Conservation (phyloP, 2,888 invertebrate species). For the Eupithecia subfuscata region DNA sequence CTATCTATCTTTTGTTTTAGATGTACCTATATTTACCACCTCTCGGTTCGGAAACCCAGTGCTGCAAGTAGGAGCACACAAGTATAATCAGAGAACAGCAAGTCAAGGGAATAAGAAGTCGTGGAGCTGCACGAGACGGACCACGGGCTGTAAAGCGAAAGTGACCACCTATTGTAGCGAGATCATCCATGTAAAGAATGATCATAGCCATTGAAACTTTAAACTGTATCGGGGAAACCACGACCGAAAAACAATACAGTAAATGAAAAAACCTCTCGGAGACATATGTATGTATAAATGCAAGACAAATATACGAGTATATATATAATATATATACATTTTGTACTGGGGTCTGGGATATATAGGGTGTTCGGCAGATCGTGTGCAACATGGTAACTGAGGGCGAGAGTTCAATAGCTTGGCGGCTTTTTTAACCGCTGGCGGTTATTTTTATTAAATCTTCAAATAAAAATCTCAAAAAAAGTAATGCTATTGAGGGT, state of each 20-base stretch:
- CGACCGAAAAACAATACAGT: not conserved
- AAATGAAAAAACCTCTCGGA: not conserved
- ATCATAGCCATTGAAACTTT: slow-evolving; percentile 42
- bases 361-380: no score
- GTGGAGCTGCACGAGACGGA: slow-evolving; percentile 48
- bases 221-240: not conserved
- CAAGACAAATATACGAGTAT: no score
- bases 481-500: no score
- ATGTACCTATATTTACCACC: slow-evolving; percentile 39
- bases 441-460: no score
- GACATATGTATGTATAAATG: no score
- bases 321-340: not conserved
- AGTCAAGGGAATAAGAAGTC: slow-evolving; percentile 47
- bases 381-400: no score
- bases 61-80: slow-evolving; percentile 17
- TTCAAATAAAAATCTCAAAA: no score
- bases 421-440: no score
- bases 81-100: slow-evolving; percentile 27
- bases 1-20: slow-evolving; percentile 21
- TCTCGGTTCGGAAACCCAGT: slow-evolving; percentile 39
- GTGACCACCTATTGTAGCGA: slow-evolving; percentile 50
- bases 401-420: no score
- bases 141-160: slow-evolving; percentile 55
- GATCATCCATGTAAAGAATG: slow-evolving; percentile 43
- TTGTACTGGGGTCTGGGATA: not conserved